phyloP scores from a whole-genome alignment of 2,888 invertebrate species.

The Thereva unica region DNA sequence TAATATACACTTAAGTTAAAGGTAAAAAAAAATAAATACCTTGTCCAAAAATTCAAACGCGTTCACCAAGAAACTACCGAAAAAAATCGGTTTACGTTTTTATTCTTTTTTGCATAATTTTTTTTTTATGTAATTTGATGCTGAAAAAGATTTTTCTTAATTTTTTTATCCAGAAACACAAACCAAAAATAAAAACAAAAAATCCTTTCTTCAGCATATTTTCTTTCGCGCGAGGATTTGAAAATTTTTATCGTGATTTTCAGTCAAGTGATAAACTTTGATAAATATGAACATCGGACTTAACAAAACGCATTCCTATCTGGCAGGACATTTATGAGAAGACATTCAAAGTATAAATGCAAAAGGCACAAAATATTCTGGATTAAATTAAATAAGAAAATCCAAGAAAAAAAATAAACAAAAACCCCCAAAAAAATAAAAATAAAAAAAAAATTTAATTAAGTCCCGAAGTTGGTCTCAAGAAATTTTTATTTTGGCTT shows the following conservation, averaged over 20 bases:
- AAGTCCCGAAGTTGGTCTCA: no score
- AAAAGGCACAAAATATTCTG: neutral
- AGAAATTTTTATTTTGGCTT: no score
- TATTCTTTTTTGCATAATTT: constrained; percentile 44
- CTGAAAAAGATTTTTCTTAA: constrained; percentile 38
- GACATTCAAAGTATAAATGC: constrained; percentile 19
- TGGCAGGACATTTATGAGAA: constrained; percentile 19
- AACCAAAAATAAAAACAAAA: neutral
- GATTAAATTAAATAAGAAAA: no score
- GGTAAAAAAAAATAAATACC: no score
- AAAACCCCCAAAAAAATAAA: no score
- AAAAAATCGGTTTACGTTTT: constrained; percentile 22
- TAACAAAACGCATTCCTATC: constrained; percentile 17
- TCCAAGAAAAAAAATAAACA: no score
- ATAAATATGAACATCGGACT: constrained; percentile 30
- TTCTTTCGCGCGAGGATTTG: constrained; percentile 12
- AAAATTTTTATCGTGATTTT: constrained; percentile 5
- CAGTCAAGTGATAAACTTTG: constrained; percentile 32
- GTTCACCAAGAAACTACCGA: constrained; percentile 13
- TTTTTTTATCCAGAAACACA: constrained; percentile 23
- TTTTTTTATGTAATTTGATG: constrained; percentile 50
- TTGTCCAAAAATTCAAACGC: no score
- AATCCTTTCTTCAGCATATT: constrained; percentile 6
- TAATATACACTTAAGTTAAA: no score
- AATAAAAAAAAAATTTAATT: no score